Evolutionary conservation across 2,888 invertebrate species (phyloP).

Genomic region (Drosophila neonasuta): DNA sequence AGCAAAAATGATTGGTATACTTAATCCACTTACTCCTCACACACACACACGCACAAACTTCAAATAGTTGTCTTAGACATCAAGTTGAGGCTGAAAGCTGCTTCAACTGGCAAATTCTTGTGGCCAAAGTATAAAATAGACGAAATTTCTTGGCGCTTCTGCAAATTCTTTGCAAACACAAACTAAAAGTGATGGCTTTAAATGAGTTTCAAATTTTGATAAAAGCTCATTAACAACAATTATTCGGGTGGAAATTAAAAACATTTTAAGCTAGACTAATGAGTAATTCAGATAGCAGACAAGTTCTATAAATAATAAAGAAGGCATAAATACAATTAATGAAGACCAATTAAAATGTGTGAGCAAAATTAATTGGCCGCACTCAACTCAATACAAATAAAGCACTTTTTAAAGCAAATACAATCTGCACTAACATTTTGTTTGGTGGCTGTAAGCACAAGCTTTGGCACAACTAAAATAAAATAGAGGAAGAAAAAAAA

Average conservation of each 20-base stretch:
- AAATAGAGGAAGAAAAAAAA: constrained; percentile 24
- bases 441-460: constrained; percentile 13
- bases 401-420: too few relatives aligned
- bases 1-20: constrained; percentile 42
- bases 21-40: neutral
- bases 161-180: neutral
- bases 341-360: neutral
- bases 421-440: constrained; percentile 27
- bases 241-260: neutral
- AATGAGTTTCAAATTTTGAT: neutral
- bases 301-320: neutral
- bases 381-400: neutral
- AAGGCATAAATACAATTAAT: neutral
- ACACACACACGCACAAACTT: neutral
- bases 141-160: neutral
- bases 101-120: constrained; percentile 8
- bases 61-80: constrained; percentile 22
- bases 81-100: constrained; percentile 5
- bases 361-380: too few relatives aligned
- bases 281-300: neutral
- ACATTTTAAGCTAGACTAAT: neutral
- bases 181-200: neutral
- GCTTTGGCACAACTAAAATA: constrained; percentile 23
- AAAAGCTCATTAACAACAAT: neutral
- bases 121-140: neutral